phyloP scores from a whole-genome alignment of 2,113 vertebrate species.

The Plestiodon gilberti region DNA sequence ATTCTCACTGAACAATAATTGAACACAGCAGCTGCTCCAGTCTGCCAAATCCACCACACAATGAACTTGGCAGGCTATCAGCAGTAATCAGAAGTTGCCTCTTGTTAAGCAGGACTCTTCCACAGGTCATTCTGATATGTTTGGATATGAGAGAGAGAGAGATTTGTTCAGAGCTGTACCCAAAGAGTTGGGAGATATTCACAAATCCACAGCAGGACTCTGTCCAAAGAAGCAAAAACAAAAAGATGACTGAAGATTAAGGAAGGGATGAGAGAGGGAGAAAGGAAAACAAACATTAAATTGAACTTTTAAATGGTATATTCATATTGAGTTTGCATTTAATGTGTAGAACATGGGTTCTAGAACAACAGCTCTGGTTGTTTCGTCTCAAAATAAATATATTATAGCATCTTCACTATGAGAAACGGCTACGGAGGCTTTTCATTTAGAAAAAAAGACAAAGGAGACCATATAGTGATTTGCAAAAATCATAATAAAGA shows the following conservation, averaged over 20 bases:
- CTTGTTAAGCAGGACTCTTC: background rate
- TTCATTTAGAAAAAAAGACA: background rate
- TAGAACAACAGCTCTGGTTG: background rate
- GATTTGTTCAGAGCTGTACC: background rate
- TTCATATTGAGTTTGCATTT: background rate
- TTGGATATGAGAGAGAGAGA: background rate
- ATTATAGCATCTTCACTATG: background rate
- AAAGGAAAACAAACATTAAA: background rate
- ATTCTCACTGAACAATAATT: slow-evolving; percentile 8
- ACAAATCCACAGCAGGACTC: background rate
- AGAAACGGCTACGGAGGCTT: background rate
- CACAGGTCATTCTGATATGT: background rate
- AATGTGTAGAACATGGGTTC: background rate
- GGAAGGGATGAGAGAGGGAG: background rate
- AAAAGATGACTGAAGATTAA: background rate
- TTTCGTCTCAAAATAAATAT: background rate
- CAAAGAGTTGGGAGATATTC: background rate
- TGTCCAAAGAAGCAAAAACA: background rate
- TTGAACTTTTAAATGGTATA: background rate
- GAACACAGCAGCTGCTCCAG: slow-evolving; percentile 20
- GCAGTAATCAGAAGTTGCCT: background rate
- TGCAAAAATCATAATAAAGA: background rate
- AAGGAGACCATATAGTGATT: background rate
- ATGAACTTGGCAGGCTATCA: background rate
- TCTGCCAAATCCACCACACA: slow-evolving; percentile 11